phyloP scores from a whole-genome alignment of 2,888 invertebrate genomes.

The Miltochrista miniata region DNA sequence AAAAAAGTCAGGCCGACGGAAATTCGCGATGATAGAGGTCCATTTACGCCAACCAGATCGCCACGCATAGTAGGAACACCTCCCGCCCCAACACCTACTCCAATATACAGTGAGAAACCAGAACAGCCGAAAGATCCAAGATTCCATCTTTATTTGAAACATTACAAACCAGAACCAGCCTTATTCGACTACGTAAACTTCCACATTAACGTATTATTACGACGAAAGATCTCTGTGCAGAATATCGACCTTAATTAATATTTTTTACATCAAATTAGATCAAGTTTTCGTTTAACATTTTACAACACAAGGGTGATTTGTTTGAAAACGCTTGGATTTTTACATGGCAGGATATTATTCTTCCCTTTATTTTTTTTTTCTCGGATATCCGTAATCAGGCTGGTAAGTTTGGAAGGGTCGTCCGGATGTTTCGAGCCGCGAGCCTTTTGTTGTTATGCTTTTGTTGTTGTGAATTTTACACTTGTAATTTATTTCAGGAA shows the following conservation, averaged over 20 bases:
- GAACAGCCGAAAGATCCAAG: slow-evolving; percentile 59
- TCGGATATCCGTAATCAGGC: slow-evolving; percentile 83
- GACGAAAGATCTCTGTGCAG: slow-evolving; percentile 61
- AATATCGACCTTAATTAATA: slow-evolving; percentile 39
- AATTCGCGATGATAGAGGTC: slow-evolving; percentile 54
- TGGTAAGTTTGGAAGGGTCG: slow-evolving; percentile 82
- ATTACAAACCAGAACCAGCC: slow-evolving; percentile 71
- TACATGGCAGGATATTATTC: slow-evolving; percentile 65
- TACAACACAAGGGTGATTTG: slow-evolving; percentile 49
- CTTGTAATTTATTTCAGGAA: slow-evolving; percentile 84
- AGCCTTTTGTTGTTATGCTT: slow-evolving; percentile 82
- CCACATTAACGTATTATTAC: slow-evolving; percentile 64
- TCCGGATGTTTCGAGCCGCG: slow-evolving; percentile 81
- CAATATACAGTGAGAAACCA: slow-evolving; percentile 28
- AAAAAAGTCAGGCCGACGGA: slow-evolving; percentile 49
- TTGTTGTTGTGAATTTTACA: slow-evolving; percentile 84
- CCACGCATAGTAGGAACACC: slow-evolving; percentile 26
- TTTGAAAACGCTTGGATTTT: slow-evolving; percentile 59
- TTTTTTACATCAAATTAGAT: slow-evolving; percentile 21
- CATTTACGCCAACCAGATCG: slow-evolving; percentile 51
- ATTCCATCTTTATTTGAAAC: slow-evolving; percentile 68
- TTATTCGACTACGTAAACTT: slow-evolving; percentile 73
- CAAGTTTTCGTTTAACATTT: slow-evolving; percentile 38
- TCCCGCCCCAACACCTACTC: slow-evolving; percentile 46
- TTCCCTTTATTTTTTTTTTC: slow-evolving; percentile 64